A percentile compares a stretch with the other conserved stretches of the same genome.
Evolutionary conservation across 2,888 invertebrate genomes (phyloP).

Genomic region (Ormyrus labotus): DNA sequence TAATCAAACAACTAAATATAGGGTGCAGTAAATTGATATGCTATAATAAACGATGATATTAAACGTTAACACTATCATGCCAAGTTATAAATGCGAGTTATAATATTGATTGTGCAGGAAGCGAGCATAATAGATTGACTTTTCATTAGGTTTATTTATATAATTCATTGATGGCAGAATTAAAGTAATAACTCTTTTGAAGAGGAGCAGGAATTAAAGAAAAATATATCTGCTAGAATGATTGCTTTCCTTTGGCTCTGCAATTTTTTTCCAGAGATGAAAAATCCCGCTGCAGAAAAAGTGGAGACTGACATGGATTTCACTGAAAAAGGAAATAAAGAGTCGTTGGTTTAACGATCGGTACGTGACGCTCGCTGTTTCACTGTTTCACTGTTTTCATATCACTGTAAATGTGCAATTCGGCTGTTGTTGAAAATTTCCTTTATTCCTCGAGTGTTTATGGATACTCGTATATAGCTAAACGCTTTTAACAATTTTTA

Average conservation of each 20-base stretch:
- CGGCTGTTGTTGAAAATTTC: background rate
- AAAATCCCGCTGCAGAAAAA: conserved; percentile 26
- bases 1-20: too few species aligned
- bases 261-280: conserved; percentile 18
- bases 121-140: too few species aligned
- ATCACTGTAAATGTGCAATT: conserved; percentile 12
- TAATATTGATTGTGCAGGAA: background rate
- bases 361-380: conserved; percentile 30
- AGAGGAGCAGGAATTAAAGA: background rate
- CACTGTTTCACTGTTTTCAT: conserved; percentile 40
- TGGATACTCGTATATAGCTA: too few species aligned
- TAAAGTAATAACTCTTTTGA: too few species aligned
- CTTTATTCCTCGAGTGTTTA: background rate
- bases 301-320: conserved; percentile 28
- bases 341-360: conserved; percentile 42
- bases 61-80: background rate
- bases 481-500: too few species aligned
- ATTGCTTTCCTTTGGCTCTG: background rate
- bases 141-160: too few species aligned
- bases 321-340: conserved; percentile 31
- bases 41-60: background rate
- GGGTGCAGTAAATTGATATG: too few species aligned
- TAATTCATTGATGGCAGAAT: too few species aligned
- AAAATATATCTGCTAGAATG: background rate
- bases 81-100: background rate